Evolutionary conservation across 2,888 invertebrate genomes (phyloP).

Genomic region (Crematogaster levior): DNA sequence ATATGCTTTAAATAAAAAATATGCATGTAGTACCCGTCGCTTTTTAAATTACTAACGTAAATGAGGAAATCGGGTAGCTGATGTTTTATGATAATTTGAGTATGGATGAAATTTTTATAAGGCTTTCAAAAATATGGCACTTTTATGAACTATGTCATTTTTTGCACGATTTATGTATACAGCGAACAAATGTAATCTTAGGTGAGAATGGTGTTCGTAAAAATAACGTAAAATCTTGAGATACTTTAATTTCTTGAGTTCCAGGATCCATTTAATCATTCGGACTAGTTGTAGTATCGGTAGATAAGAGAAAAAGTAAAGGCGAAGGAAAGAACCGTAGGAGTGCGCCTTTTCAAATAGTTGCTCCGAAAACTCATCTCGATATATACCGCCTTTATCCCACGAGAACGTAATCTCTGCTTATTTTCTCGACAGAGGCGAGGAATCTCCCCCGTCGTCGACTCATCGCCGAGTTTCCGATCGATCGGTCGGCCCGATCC

Average conservation of each 20-base stretch:
- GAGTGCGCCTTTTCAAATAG: slow-evolving; percentile 29
- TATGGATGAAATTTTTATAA: neutral
- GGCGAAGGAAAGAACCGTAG: neutral
- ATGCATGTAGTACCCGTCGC: neutral
- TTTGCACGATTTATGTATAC: neutral
- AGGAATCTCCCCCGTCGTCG: slow-evolving; percentile 12
- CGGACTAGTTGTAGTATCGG: neutral
- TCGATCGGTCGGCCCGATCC: slow-evolving; percentile 22
- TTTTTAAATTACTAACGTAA: neutral
- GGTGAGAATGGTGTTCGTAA: neutral
- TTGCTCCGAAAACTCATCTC: slow-evolving; percentile 35
- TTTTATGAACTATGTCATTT: neutral
- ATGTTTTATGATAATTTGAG: neutral
- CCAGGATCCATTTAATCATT: slow-evolving; percentile 35
- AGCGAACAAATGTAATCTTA: neutral
- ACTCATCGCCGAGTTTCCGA: slow-evolving; percentile 25
- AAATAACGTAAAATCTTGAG: slow-evolving; percentile 24
- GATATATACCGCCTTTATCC: slow-evolving; percentile 37
- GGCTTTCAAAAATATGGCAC: neutral
- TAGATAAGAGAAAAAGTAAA: slow-evolving; percentile 13
- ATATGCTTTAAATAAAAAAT: neutral
- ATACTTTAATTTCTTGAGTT: slow-evolving; percentile 7
- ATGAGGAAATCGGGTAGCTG: neutral
- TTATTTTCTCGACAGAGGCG: slow-evolving; percentile 47
- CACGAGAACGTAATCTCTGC: slow-evolving; percentile 32